Conservation (phyloP, 2,888 invertebrate species). For the Lapara coniferarum region DNA sequence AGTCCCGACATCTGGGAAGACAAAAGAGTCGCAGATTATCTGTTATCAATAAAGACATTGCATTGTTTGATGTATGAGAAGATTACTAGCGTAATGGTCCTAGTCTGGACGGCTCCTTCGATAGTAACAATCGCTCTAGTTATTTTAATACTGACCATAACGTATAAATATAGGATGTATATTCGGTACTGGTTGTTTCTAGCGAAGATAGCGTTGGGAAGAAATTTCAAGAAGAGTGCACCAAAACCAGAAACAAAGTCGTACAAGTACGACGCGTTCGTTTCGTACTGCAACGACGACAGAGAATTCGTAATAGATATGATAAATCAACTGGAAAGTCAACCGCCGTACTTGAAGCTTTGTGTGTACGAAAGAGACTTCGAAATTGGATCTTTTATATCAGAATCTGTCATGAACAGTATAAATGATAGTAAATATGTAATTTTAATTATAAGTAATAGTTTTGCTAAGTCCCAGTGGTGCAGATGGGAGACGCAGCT, state of each 20-base stretch:
- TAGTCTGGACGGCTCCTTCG: conserved; percentile 72
- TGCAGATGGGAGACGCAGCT: conserved; percentile 88
- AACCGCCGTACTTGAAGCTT: conserved; percentile 83
- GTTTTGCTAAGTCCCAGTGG: conserved; percentile 89
- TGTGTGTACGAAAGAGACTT: conserved; percentile 89
- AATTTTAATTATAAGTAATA: conserved; percentile 86
- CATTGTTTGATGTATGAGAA: conserved; percentile 71
- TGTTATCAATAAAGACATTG: conserved; percentile 65
- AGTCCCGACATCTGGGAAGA: conserved; percentile 77
- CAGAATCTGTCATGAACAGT: conserved; percentile 86
- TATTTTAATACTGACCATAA: conserved; percentile 49
- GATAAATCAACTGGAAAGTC: conserved; percentile 84
- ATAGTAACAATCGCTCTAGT: conserved; percentile 63
- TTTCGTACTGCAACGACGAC: conserved; percentile 85
- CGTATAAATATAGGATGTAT: conserved; percentile 77
- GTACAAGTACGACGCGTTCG: conserved; percentile 84
- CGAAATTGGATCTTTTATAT: conserved; percentile 85
- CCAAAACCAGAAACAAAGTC: conserved; percentile 46
- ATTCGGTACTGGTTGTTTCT: conserved; percentile 83
- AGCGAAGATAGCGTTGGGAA: conserved; percentile 78
- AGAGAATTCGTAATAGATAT: conserved; percentile 85
- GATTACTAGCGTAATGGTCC: conserved; percentile 65
- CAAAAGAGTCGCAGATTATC: conserved; percentile 67
- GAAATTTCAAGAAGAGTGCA: conserved; percentile 61
- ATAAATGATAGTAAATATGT: conserved; percentile 86